Evolutionary conservation across 2,797 vertebrate genomes (phyloP), one percentile per base, ranked within the genome.

Genomic region (Ctenopoma multispine): DNA sequence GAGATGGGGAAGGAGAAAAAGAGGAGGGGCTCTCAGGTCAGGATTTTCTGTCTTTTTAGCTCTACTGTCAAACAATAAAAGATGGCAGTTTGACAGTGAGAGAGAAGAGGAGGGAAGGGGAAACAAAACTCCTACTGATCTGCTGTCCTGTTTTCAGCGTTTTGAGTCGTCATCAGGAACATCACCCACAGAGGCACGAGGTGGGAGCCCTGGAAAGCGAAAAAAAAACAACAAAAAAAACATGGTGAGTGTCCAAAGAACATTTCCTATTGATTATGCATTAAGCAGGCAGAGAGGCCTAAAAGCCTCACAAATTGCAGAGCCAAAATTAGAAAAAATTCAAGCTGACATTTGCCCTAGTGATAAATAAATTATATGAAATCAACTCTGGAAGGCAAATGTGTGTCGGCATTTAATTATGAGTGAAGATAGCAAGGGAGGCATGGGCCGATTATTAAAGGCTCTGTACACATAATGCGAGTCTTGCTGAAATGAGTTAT

Each of bases 401-500:
- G 77, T 79, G 83, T 90, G 88, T 90, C 88, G 78, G 90, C 88
- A 90, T 92, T 95, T 94, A 93, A 92, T 94, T 94, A 92, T 85
- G 69, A 83, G 84, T 81, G 83, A 80, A 82, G 86, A 93, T 84
- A 85, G 86, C 72, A 60, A 65, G 63, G 80, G 83, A 87, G 79
- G 73, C 75, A 59, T 34, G 55, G 77, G 82, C 81, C 60, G 66
- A 89, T 92, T 90, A 90, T 89, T 83, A 90, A 89, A 88, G 55
- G 71, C 74, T 82, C 69, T 66, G 71, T 65, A 75, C 63, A 79
- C 80, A 84, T 76, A 84, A 83, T 82, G 53, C 8, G 54, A 86
- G 76, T 78, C 78, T 81, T 74, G 77, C 73, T 68, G 80, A 31
- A 80, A 89, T 84, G 84, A 87, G 81, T 90, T 86, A 90, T 75